Base-by-base conservation (phyloP, 2,888 invertebrate species). In the Loripinus fragilis region DNA sequence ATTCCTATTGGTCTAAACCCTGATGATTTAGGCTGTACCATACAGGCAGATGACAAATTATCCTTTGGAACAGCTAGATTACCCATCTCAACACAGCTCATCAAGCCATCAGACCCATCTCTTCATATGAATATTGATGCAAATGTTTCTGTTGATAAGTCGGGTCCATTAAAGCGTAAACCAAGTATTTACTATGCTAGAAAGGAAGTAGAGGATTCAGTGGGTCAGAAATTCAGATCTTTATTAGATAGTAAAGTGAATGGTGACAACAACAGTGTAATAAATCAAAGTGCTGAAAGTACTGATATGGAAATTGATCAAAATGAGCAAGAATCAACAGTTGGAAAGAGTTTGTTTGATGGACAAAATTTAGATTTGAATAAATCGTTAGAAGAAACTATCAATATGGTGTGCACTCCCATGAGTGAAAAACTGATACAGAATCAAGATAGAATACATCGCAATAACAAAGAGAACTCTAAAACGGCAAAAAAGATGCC, bases 1-100 rank as follows among this genome's bases (percentile, higher is more conserved):
- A 87, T 92, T 64, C 92, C 92, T 48, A 86, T 87, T 12, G 85
- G 89, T 35, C 90, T 92, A 74, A 88, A 89, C 10, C 88, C 86
- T 55, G 78, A 67, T 38, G 87, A 87, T 52, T 72, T 77, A 35
- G 83, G 79, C 10, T 60, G 38, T n/a, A 72, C 77, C 33, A 74
- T 60, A 25, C 77, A 85, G 25, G 74, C 71, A 23, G 71, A 73
- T 25, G 80, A 83, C 25, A 86, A 80, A 69, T 20, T 83, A 28
- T 68, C 72, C 2, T 77, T 78, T 68, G 86, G 85, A 48, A 83
- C 81, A 25, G 88, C 89, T 7, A 82, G 76, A 41, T 74, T 91
- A 20, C 90, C 90, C 0, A 90, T 91, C 30, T 87, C 89, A 12
- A 90, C 90, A 20, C 87, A 89, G 30, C 76, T 91, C 25, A 79